A percentile compares a stretch with the other conserved stretches of the same genome.
Conservation (phyloP, 2,113 vertebrate genomes). For the Heterochromis multidens region DNA sequence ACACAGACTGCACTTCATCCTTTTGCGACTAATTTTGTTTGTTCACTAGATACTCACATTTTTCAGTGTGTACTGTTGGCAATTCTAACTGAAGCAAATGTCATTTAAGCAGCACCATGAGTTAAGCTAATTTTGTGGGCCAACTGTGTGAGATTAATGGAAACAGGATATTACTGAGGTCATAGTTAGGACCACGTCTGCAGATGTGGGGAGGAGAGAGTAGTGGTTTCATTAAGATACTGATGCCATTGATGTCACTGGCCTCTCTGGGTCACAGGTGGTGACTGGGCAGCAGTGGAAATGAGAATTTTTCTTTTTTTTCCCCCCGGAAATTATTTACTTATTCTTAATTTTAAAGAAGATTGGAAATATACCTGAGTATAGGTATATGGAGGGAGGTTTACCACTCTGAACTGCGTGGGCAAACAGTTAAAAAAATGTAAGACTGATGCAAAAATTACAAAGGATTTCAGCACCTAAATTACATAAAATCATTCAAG, state of each 20-base stretch:
- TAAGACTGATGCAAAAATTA: neutral
- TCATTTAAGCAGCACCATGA: neutral
- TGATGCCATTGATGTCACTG: neutral
- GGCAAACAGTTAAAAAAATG: neutral
- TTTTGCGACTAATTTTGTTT: neutral
- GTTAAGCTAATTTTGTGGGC: neutral
- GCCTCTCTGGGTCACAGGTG: neutral
- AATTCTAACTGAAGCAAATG: neutral
- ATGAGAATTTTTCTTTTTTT: neutral
- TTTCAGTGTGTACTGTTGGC: neutral
- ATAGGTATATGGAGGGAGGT: neutral
- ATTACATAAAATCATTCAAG: neutral
- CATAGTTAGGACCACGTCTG: neutral
- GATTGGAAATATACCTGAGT: neutral
- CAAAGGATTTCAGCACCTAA: neutral
- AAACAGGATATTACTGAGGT: neutral
- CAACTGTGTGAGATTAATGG: neutral
- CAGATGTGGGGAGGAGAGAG: neutral
- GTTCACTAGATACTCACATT: neutral
- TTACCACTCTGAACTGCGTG: too few species aligned
- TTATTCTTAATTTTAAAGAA: neutral
- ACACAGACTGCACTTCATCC: neutral
- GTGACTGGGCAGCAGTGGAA: neutral
- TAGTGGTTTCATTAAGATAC: neutral
- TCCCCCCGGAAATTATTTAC: neutral